phyloP scores from a whole-genome alignment of 1,140 invertebrate genomes.

The Drosophila cardini region DNA sequence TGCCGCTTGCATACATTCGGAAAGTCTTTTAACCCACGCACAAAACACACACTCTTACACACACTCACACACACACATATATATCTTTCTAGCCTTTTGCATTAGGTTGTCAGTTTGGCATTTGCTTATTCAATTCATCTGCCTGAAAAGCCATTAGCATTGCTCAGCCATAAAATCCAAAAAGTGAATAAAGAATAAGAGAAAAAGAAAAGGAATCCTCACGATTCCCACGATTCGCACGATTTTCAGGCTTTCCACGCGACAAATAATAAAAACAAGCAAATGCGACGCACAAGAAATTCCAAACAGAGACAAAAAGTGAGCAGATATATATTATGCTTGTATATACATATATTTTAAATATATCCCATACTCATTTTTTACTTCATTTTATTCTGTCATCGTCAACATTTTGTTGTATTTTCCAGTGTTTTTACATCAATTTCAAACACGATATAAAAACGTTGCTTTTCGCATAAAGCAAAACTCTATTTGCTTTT shows the following conservation, averaged over 20 bases:
- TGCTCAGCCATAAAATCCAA: constrained; percentile 52
- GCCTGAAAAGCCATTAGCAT: constrained; percentile 55
- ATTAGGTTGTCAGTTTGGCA: constrained; percentile 47
- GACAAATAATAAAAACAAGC: constrained; percentile 41
- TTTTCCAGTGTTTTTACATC: constrained; percentile 31
- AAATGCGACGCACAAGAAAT: constrained; percentile 44
- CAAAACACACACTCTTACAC: not conserved
- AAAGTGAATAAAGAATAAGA: not conserved
- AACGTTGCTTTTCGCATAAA: constrained; percentile 22
- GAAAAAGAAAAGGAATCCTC: constrained; percentile 10
- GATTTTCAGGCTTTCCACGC: not conserved
- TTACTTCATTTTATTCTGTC: constrained; percentile 39
- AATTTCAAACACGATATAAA: constrained; percentile 38
- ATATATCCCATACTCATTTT: constrained; percentile 62
- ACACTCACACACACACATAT: not conserved
- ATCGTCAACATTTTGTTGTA: constrained; percentile 47
- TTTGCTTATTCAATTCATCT: constrained; percentile 62
- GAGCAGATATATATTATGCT: not conserved
- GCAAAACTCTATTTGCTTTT: constrained; percentile 23
- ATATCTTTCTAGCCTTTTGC: constrained; percentile 27
- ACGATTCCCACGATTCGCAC: constrained; percentile 1
- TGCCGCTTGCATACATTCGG: constrained; percentile 43
- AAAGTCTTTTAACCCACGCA: constrained; percentile 10
- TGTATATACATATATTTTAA: constrained; percentile 58
- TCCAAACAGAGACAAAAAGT: constrained; percentile 17